A percentile compares a stretch with the other conserved stretches of the same genome.
Conservation (phyloP, 2,888 invertebrate genomes). For the Clivina fossor region DNA sequence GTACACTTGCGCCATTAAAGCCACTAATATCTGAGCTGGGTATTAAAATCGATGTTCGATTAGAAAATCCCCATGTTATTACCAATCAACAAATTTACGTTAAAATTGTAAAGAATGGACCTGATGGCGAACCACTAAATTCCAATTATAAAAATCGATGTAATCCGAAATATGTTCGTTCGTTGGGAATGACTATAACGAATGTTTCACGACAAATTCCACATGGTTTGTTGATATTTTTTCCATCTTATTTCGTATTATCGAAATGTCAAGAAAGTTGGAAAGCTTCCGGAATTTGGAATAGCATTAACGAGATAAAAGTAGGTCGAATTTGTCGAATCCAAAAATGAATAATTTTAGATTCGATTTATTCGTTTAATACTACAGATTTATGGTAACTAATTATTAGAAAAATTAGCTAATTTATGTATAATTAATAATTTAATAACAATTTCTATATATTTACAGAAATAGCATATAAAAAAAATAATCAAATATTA, state of each 20-base stretch:
- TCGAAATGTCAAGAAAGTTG: conserved; percentile 79
- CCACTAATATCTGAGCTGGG: conserved; percentile 88
- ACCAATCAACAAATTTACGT: conserved; percentile 82
- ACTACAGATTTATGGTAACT: too few species aligned
- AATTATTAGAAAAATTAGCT: too few species aligned
- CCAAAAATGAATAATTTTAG: too few species aligned
- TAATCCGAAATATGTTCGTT: conserved; percentile 78
- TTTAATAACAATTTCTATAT: too few species aligned
- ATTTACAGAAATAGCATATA: too few species aligned
- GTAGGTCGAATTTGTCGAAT: too few species aligned
- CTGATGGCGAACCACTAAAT: conserved; percentile 68
- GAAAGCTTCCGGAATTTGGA: conserved; percentile 84
- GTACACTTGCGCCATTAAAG: conserved; percentile 90
- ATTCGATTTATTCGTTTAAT: too few species aligned
- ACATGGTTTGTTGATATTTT: conserved; percentile 92
- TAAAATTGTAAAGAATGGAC: conserved; percentile 73
- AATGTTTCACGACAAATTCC: conserved; percentile 86
- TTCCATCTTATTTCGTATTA: conserved; percentile 95
- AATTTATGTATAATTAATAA: too few species aligned
- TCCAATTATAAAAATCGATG: conserved; percentile 77
- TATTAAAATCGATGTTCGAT: conserved; percentile 73
- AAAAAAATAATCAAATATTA: too few species aligned
- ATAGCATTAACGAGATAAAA: conserved; percentile 58
- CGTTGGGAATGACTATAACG: conserved; percentile 80
- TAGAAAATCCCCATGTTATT: conserved; percentile 96